phyloP scores from a whole-genome alignment of 2,113 vertebrate genomes.

The Hippopotamus amphibius region DNA sequence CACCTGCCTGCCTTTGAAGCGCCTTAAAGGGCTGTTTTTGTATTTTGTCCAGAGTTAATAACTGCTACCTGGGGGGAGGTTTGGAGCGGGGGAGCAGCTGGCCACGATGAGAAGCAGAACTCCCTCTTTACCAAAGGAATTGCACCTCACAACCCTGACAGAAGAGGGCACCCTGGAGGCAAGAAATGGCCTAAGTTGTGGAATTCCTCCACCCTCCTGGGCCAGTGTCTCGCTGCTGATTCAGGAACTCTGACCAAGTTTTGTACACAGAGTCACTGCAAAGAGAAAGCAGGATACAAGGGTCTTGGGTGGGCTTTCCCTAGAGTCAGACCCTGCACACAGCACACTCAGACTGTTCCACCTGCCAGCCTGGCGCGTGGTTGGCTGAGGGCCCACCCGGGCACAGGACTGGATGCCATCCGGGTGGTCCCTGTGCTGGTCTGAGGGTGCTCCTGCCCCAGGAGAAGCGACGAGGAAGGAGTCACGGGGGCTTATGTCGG shows the following conservation, averaged over 20 bases:
- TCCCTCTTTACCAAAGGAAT: neutral
- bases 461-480: neutral
- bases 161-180: neutral
- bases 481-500: neutral
- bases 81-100: neutral
- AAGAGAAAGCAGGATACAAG: neutral
- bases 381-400: neutral
- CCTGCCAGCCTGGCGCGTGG: neutral
- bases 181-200: no score
- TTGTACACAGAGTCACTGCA: fast-evolving
- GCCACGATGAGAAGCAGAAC: neutral
- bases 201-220: no score
- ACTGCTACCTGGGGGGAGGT: neutral
- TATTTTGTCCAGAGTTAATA: neutral
- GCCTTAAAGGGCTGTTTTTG: neutral
- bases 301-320: neutral
- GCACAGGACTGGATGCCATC: no score
- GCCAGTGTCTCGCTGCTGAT: neutral
- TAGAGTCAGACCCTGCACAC: neutral
- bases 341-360: neutral
- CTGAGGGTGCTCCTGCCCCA: neutral
- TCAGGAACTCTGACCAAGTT: fast-evolving
- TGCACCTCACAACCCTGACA: neutral
- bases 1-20: neutral
- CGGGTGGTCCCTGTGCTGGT: neutral